These are phyloP conservation scores for Pocillopora damicornis DNA, from an alignment of 64 coral and sea anemone species.

Conservation along the genomic window DNA sequence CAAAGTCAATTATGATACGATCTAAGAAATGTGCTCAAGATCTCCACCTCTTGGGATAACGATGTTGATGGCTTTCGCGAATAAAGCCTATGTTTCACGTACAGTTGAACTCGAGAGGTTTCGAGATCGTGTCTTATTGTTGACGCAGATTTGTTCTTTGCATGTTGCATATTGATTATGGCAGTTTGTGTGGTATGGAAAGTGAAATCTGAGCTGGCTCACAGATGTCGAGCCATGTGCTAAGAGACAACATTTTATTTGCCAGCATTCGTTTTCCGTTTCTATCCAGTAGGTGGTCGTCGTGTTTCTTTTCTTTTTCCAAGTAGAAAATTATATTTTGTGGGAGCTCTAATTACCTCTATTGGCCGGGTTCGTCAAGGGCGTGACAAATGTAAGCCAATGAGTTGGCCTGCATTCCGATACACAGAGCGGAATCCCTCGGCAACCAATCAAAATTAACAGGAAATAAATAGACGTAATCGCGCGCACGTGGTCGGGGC, in stretches of 20 bases:
- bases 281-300: constrained; percentile 36
- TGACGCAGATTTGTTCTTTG: not conserved
- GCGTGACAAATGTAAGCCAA: constrained; percentile 48
- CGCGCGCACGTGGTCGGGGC: constrained; percentile 70
- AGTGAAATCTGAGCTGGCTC: constrained; percentile 18
- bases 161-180: not conserved
- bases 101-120: not conserved
- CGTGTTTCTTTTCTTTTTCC: constrained; percentile 29
- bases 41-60: not conserved
- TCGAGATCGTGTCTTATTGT: not conserved
- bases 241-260: constrained; percentile 20
- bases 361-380: constrained; percentile 10
- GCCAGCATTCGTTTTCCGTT: constrained; percentile 22
- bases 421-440: constrained; percentile 47
- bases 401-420: constrained; percentile 61
- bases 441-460: constrained; percentile 88
- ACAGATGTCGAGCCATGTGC: constrained; percentile 39
- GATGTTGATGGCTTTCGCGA: constrained; percentile 9
- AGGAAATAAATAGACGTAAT: constrained; percentile 61
- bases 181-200: not conserved
- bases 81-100: not conserved
- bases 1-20: constrained; percentile 20
- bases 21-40: constrained; percentile 13
- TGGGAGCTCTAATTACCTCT: constrained; percentile 7
- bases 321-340: constrained; percentile 37